Conservation (phyloP, 2,797 vertebrate genomes). For the Danio choprae region DNA sequence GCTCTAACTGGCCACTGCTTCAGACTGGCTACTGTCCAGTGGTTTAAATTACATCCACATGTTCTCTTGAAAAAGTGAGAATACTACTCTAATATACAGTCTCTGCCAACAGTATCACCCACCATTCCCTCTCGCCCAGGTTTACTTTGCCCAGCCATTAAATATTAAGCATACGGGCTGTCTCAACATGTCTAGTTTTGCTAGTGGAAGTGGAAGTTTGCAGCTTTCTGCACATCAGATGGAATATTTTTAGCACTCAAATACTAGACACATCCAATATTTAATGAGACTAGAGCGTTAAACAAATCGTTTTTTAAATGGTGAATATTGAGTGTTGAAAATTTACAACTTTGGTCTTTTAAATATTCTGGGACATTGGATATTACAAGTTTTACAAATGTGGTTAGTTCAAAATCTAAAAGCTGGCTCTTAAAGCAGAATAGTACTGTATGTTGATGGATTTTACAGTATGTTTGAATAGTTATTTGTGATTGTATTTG, state of each 20-base stretch:
- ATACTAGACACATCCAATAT: conserved; percentile 1
- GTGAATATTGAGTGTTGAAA: neutral
- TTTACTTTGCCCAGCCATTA: conserved; percentile 21
- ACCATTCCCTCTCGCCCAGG: neutral
- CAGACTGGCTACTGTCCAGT: neutral
- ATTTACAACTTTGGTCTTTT: neutral
- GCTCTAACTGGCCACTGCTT: neutral
- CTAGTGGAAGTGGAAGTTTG: conserved; percentile 12
- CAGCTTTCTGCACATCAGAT: conserved; percentile 38
- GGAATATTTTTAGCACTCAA: conserved; percentile 27
- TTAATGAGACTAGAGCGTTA: neutral
- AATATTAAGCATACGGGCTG: conserved; percentile 15
- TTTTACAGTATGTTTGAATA: no score
- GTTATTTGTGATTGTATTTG: no score
- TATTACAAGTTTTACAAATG: no score
- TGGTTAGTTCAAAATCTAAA: no score
- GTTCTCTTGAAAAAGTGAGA: conserved; percentile 1
- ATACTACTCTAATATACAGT: neutral
- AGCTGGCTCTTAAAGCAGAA: no score
- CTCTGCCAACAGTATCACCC: conserved; percentile 13
- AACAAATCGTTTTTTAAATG: neutral
- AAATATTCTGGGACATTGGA: neutral
- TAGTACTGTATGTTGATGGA: no score
- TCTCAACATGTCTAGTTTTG: conserved; percentile 16
- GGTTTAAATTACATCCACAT: conserved; percentile 6